A percentile compares a stretch with the other conserved stretches of the same genome.
phyloP scores from a whole-genome alignment of 2,113 vertebrate species.

The Cryptoleucopteryx plumbea region DNA sequence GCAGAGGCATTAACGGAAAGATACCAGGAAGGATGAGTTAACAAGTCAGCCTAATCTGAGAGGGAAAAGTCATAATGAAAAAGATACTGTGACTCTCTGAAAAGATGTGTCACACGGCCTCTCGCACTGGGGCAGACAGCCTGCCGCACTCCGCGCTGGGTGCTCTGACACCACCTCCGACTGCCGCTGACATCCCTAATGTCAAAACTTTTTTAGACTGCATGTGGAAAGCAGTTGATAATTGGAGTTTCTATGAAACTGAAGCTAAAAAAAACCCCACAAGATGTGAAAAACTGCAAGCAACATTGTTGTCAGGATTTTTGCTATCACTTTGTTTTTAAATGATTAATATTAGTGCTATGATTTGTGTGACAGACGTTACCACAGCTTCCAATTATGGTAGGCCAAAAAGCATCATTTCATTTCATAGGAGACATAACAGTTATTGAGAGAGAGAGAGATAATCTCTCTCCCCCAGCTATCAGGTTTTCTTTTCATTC shows the following conservation, averaged over 20 bases:
- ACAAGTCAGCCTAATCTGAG: constrained; percentile 29
- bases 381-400: not conserved
- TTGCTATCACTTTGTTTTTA: not conserved
- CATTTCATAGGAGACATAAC: not conserved
- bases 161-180: constrained; percentile 29
- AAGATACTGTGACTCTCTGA: not conserved
- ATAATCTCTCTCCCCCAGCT: not conserved
- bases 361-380: not conserved
- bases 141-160: accelerated
- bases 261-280: not conserved
- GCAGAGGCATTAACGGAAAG: not conserved
- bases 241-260: not conserved
- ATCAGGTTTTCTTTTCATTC: not conserved
- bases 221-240: constrained; percentile 1
- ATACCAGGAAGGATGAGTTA: not conserved
- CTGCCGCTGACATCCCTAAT: not conserved
- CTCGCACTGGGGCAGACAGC: not conserved
- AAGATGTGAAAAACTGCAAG: not conserved
- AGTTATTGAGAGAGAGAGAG: not conserved
- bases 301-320: not conserved
- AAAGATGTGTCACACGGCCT: not conserved
- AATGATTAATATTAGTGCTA: not conserved
- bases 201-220: constrained; percentile 27
- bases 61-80: not conserved
- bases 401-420: not conserved